Conservation (phyloP, 2,888 invertebrate genomes). For the Chydorus sphaericus region DNA sequence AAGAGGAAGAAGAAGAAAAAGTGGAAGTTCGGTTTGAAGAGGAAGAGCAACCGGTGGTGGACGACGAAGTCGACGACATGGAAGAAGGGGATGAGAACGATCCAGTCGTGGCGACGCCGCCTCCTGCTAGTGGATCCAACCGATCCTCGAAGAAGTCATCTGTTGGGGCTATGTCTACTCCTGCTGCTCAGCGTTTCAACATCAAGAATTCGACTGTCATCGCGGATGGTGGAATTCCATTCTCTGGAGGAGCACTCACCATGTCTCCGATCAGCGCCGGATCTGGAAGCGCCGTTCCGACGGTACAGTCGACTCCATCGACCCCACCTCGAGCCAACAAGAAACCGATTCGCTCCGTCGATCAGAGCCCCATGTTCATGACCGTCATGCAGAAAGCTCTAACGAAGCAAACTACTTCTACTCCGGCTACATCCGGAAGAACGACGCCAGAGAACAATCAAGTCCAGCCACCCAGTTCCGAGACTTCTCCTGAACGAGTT, state of each 20-base stretch:
- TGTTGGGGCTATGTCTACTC: background rate
- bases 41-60: background rate
- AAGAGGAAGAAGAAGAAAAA: background rate
- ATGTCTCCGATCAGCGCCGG: background rate
- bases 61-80: too few relatives aligned
- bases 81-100: background rate
- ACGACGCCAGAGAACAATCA: background rate
- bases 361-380: background rate
- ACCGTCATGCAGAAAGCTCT: background rate
- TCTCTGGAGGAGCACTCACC: background rate
- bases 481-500: background rate
- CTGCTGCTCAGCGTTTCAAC: background rate
- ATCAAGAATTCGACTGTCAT: background rate
- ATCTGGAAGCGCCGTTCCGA: background rate
- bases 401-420: background rate
- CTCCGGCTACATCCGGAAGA: background rate
- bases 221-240: background rate
- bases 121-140: background rate
- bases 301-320: background rate
- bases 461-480: too few relatives aligned
- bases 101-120: background rate
- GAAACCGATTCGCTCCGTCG: background rate
- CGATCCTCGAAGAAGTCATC: background rate
- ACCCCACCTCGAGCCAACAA: background rate
- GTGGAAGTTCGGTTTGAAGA: background rate